Base-by-base conservation (phyloP, 1,140 invertebrate genomes). In the Trichoplusia ni region DNA sequence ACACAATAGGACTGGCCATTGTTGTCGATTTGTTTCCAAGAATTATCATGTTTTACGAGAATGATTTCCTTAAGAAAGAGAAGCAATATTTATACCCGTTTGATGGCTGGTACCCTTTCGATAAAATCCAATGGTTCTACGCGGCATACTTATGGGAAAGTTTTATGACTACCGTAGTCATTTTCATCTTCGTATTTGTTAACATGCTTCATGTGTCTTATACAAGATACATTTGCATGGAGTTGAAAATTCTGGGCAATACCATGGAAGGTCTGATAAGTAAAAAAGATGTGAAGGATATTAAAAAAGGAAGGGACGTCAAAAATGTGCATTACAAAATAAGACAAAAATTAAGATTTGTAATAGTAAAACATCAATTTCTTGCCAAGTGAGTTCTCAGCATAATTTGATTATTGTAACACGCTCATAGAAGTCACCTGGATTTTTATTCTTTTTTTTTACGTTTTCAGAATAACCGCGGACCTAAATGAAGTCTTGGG, bases 51-150 rank as follows among this genome's bases (percentile, higher is more conserved):
- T 51, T 68, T 21, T 86, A 79, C 58, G 74, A 82, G 42, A 67
- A 69, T 18, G 66, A 66, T 37, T 40, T 79, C 11, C 27, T 77
- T 38, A 72, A 64, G 1, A 69, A 75, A 11, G 71, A 78, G 9
- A 60, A 64, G 19, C 60, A 79, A 31, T 74, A 80, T 58, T 68
- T 82, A 7, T 87, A 82, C 44, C 86, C 86, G 1, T 84, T 82
- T 25, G 83, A 89, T 38, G 84, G 76, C 6, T 89, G 86, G 86
- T 89, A 89, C 61, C 86, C 86, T 19, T 87, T 89, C 40, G 77
- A 89, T 49, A 86, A 86, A 58, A 51, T 81, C 1, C 66, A 82
- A 27, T 86, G 75, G 74, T 89, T 86, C 42, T 71, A 69, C n/a
- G 23, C 59, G 13, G 78, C 64, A 2, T 87, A 87, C 29, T 38